Percentiles rank a stretch among this genome's conserved stretches.
These are phyloP conservation scores for Panopea generosa DNA, from an alignment of 2,888 invertebrate genomes.

Conservation along the genomic window DNA sequence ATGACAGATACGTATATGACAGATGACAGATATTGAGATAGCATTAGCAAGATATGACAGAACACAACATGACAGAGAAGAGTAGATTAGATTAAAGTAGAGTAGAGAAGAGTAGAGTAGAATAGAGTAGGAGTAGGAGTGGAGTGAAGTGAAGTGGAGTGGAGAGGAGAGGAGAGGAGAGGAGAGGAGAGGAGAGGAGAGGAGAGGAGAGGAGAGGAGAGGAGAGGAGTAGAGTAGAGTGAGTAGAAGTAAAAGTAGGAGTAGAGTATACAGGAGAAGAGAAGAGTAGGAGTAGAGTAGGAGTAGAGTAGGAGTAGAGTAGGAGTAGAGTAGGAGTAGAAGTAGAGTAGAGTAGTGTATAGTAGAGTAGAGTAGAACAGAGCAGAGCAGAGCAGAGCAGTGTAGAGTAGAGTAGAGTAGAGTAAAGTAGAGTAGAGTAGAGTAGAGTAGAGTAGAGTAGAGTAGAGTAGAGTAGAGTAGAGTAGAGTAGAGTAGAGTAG, in stretches of 20 bases:
- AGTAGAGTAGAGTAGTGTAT: slow-evolving; percentile 1
- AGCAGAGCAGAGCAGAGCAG: slow-evolving; percentile 4
- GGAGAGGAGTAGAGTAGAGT: slow-evolving; percentile 21
- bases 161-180: slow-evolving; percentile 9
- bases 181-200: slow-evolving; percentile 10
- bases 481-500: slow-evolving; percentile 9
- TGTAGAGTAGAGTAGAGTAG: slow-evolving; percentile 8
- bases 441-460: slow-evolving; percentile 21
- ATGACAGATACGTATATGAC: too few species aligned
- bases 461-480: slow-evolving; percentile 27
- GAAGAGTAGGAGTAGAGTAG: too few species aligned
- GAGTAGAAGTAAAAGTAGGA: neutral
- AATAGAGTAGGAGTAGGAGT: slow-evolving; percentile 16
- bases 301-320: slow-evolving; percentile 6
- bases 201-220: slow-evolving; percentile 2
- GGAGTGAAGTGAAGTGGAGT: slow-evolving; percentile 12
- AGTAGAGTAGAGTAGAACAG: slow-evolving; percentile 18
- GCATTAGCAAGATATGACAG: neutral
- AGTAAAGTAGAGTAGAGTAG: slow-evolving; percentile 19
- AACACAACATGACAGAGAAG: too few species aligned
- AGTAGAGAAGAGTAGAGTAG: slow-evolving; percentile 10
- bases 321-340: neutral
- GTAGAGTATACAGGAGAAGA: slow-evolving; percentile 14
- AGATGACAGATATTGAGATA: too few species aligned
- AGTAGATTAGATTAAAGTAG: too few species aligned